Evolutionary conservation across 2,888 invertebrate species (phyloP).

Genomic region (Cyaniris semiargus): DNA sequence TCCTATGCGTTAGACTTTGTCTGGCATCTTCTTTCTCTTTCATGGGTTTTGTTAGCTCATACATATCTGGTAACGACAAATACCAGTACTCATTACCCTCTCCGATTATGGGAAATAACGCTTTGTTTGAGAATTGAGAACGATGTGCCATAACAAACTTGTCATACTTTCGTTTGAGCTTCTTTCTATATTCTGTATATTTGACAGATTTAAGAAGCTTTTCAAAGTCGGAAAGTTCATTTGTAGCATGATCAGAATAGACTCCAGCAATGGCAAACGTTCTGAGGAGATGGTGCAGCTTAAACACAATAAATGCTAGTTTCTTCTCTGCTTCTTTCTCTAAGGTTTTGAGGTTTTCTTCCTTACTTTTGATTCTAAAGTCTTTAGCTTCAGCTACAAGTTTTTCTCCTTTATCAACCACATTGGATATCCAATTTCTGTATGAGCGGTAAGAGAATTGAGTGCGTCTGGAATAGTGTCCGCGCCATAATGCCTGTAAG

Average conservation of each 20-base stretch:
- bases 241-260: constrained; percentile 60
- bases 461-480: constrained; percentile 63
- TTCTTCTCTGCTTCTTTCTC: constrained; percentile 72
- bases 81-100: constrained; percentile 75
- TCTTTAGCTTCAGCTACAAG: constrained; percentile 67
- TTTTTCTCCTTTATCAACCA: constrained; percentile 64
- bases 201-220: constrained; percentile 67
- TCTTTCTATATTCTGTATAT: constrained; percentile 69
- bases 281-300: constrained; percentile 69
- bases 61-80: constrained; percentile 74
- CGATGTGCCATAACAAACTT: constrained; percentile 71
- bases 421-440: constrained; percentile 64
- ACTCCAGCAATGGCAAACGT: constrained; percentile 65
- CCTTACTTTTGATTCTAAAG: constrained; percentile 65
- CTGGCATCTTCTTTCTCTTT: constrained; percentile 50
- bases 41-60: constrained; percentile 60
- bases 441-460: constrained; percentile 69
- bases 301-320: constrained; percentile 72
- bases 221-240: constrained; percentile 67
- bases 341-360: constrained; percentile 64
- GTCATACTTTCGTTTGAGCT: constrained; percentile 66
- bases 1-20: constrained; percentile 58
- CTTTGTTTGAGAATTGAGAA: constrained; percentile 67
- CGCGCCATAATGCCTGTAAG: constrained; percentile 66
- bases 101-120: constrained; percentile 71